phyloP scores from a whole-genome alignment of 23 tunicate species.

The Trididemnum clinides region DNA sequence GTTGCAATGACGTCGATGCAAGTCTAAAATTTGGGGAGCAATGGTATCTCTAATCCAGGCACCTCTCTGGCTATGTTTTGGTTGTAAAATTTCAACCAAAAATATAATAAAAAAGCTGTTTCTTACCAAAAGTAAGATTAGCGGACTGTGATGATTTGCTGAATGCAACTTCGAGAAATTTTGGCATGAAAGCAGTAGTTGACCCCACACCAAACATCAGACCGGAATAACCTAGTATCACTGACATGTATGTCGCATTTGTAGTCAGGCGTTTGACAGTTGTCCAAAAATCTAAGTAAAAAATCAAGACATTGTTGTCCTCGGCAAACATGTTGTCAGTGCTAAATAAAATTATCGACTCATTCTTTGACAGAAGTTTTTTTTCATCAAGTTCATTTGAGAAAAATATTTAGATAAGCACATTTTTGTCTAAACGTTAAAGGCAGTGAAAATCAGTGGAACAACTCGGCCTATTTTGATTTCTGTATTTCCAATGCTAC shows the following conservation, averaged over 20 bases:
- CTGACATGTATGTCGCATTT: slow-evolving; percentile 52
- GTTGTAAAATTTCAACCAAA: too few relatives aligned
- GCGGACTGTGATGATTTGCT: slow-evolving; percentile 46
- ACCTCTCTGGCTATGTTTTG: too few relatives aligned
- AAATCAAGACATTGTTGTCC: neutral
- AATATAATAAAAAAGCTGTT: too few relatives aligned
- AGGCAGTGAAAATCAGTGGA: neutral
- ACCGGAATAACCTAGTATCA: slow-evolving; percentile 73
- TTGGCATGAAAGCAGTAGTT: slow-evolving; percentile 91
- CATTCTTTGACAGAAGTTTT: neutral
- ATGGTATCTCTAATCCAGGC: too few relatives aligned
- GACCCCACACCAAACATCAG: slow-evolving; percentile 81
- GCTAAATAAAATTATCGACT: neutral
- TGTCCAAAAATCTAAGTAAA: slow-evolving; percentile 40
- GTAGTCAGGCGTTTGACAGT: slow-evolving; percentile 65
- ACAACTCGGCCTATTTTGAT: neutral
- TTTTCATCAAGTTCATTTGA: neutral
- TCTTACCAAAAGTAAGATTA: slow-evolving; percentile 82
- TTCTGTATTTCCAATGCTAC: too few relatives aligned
- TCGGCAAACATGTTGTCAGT: neutral
- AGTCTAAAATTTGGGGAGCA: too few relatives aligned
- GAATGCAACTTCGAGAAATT: slow-evolving; percentile 77
- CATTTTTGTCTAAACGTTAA: neutral
- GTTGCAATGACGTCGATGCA: too few relatives aligned
- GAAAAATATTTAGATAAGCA: neutral